Evolutionary conservation across 1,140 invertebrate species (phyloP).

Genomic region (Calliphora vicina): DNA sequence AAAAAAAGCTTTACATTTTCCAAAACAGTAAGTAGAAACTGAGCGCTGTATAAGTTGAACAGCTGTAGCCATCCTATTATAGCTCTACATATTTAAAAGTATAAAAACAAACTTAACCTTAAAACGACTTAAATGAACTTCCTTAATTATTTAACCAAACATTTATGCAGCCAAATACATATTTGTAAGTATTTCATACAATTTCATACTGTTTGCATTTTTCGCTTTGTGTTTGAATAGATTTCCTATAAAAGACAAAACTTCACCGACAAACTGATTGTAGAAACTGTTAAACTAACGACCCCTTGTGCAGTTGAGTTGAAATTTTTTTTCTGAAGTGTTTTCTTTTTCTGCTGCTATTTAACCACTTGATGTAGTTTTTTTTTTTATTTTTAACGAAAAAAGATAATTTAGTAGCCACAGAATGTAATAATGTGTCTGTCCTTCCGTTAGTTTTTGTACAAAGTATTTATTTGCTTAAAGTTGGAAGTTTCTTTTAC

Average conservation of each 20-base stretch:
- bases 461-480: neutral
- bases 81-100: too few relatives aligned
- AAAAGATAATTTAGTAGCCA: conserved; percentile 24
- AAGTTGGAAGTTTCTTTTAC: neutral
- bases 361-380: neutral
- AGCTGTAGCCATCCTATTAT: too few relatives aligned
- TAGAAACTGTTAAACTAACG: conserved; percentile 28
- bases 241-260: conserved; percentile 21
- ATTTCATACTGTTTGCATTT: neutral
- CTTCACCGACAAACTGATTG: conserved; percentile 22
- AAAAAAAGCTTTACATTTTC: too few relatives aligned
- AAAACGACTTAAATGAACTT: neutral
- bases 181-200: neutral
- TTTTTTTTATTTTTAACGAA: neutral
- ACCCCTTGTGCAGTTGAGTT: neutral
- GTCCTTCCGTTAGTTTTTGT: neutral
- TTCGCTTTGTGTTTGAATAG: neutral
- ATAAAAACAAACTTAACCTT: too few relatives aligned
- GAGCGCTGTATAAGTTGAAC: too few relatives aligned
- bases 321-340: neutral
- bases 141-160: conserved; percentile 26
- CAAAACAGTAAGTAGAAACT: too few relatives aligned
- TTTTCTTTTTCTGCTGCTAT: neutral
- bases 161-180: neutral
- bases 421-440: neutral